These are phyloP conservation scores for Tachysurus fulvidraco DNA, from an alignment of 2,113 vertebrate genomes.

Conservation along the genomic window DNA sequence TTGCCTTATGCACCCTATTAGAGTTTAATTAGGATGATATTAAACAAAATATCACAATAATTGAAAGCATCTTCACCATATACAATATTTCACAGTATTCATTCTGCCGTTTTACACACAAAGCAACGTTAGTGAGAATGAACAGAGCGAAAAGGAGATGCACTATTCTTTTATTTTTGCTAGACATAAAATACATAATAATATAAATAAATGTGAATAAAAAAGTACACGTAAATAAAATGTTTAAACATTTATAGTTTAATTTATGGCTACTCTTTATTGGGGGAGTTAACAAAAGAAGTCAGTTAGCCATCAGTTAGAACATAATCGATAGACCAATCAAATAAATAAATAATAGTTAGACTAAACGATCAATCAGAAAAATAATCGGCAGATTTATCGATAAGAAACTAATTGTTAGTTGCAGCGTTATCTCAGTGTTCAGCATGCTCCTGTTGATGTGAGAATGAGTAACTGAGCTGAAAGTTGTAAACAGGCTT, in stretches of 20 bases:
- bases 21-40: background rate
- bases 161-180: background rate
- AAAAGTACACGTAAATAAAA: too few species aligned
- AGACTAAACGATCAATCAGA: too few species aligned
- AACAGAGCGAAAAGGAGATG: background rate
- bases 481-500: conserved; percentile 42
- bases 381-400: too few species aligned
- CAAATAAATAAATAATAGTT: too few species aligned
- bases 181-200: background rate
- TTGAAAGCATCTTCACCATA: background rate
- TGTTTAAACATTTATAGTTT: too few species aligned
- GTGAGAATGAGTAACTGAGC: background rate
- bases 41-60: background rate
- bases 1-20: background rate
- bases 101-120: background rate
- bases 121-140: background rate
- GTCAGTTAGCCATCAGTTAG: too few species aligned
- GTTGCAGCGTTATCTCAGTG: background rate
- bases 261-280: too few species aligned
- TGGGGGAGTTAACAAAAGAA: too few species aligned
- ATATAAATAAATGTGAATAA: too few species aligned
- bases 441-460: background rate
- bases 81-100: background rate
- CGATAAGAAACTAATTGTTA: too few species aligned
- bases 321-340: too few species aligned